Conservation (phyloP, 2,888 invertebrate species). For the Mesochorus sp. region DNA sequence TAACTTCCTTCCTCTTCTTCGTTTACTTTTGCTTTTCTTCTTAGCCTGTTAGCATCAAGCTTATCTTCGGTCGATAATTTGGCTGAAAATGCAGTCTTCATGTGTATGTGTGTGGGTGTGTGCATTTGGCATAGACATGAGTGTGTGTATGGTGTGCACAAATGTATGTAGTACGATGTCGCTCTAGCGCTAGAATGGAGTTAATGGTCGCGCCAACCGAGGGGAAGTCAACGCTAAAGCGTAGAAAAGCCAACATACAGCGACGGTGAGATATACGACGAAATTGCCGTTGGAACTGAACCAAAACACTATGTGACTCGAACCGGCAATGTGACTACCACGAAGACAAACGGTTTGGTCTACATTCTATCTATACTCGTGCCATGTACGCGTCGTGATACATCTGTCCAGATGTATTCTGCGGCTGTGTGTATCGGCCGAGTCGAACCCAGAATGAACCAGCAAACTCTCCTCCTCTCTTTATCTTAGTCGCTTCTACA, state of each 20-base stretch:
- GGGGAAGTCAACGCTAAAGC: slow-evolving; percentile 28
- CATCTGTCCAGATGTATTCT: no score
- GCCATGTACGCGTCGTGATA: neutral
- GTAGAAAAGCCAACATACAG: slow-evolving; percentile 43
- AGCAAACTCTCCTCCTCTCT: slow-evolving; percentile 15
- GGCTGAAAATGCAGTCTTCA: no score
- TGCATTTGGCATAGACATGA: no score
- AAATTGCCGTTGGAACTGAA: slow-evolving; percentile 60
- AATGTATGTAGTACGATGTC: slow-evolving; percentile 6
- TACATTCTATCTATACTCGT: slow-evolving; percentile 8
- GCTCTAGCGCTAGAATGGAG: slow-evolving; percentile 8
- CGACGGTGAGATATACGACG: slow-evolving; percentile 15
- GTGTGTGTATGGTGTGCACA: no score
- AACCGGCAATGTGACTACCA: slow-evolving; percentile 23
- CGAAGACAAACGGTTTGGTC: slow-evolving; percentile 34
- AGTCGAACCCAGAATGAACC: slow-evolving; percentile 23
- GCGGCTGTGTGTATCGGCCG: slow-evolving; percentile 1
- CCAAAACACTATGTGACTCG: slow-evolving; percentile 51
- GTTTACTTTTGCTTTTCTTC: neutral
- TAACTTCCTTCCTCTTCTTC: neutral
- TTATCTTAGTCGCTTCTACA: slow-evolving; percentile 8
- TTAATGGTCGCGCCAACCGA: slow-evolving; percentile 36
- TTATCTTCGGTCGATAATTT: slow-evolving; percentile 4
- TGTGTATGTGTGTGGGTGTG: no score
- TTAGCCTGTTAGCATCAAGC: neutral